phyloP scores from a whole-genome alignment of 92 coral and sea anemone genomes.

The Porites evermanni region DNA sequence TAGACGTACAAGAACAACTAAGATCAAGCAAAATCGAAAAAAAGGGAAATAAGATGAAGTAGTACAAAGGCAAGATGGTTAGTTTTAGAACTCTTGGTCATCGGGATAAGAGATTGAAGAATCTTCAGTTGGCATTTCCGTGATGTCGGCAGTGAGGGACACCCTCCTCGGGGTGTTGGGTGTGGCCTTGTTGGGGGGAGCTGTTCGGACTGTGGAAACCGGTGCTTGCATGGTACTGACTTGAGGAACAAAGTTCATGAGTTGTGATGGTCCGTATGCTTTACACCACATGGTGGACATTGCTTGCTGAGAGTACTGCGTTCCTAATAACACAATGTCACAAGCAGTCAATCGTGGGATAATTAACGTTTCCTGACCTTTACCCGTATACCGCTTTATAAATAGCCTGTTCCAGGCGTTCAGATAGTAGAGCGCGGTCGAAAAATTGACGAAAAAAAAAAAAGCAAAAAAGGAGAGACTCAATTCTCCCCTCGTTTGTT shows the following conservation, averaged over 20 bases:
- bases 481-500: too few species aligned
- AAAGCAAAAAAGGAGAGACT: too few species aligned
- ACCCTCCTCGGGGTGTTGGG: background rate
- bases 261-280: slow-evolving; percentile 19
- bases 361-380: background rate
- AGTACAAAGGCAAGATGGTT: background rate
- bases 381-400: too few species aligned
- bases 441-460: too few species aligned
- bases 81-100: background rate
- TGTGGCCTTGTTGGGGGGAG: background rate
- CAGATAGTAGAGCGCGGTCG: too few species aligned
- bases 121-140: background rate
- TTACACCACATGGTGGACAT: slow-evolving; percentile 29
- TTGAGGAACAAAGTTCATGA: background rate
- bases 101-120: background rate
- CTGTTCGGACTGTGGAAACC: background rate
- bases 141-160: background rate
- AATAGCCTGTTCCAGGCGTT: too few species aligned
- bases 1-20: background rate
- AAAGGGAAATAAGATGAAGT: background rate
- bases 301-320: slow-evolving; percentile 24
- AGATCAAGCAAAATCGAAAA: background rate
- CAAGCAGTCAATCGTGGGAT: background rate
- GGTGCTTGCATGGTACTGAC: slow-evolving; percentile 8
- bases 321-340: background rate